These are phyloP conservation scores for Agriopis leucophaearia DNA, from an alignment of 2,888 invertebrate genomes.

Conservation along the genomic window DNA sequence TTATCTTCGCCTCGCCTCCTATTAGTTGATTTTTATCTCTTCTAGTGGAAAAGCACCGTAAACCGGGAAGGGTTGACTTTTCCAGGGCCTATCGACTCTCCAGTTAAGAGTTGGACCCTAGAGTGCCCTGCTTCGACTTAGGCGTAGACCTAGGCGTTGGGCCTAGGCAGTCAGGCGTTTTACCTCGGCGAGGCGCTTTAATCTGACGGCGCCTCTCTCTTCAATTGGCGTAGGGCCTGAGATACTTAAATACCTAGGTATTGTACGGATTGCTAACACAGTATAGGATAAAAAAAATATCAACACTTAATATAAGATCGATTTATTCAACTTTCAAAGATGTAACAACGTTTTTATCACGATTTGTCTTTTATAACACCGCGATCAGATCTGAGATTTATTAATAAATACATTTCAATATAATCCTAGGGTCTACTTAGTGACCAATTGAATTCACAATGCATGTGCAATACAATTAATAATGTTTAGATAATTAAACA, in stretches of 20 bases:
- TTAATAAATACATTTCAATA: conserved; percentile 55
- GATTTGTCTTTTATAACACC: conserved; percentile 79
- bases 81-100: no score
- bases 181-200: no score
- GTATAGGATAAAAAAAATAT: conserved; percentile 5
- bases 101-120: no score
- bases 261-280: not conserved
- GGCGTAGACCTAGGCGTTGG: no score
- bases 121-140: no score
- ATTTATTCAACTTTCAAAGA: conserved; percentile 76
- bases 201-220: no score
- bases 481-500: conserved; percentile 9
- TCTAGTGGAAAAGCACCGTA: no score
- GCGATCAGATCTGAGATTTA: conserved; percentile 73
- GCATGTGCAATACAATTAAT: conserved; percentile 21
- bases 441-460: conserved; percentile 26
- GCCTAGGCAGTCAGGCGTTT: no score
- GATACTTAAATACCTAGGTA: not conserved
- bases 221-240: no score
- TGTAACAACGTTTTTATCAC: conserved; percentile 80
- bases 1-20: no score
- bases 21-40: no score
- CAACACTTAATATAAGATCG: conserved; percentile 49
- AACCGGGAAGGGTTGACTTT: no score
- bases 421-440: conserved; percentile 38